Conservation (phyloP, 2,113 vertebrate species). For the Dinomys branickii region DNA sequence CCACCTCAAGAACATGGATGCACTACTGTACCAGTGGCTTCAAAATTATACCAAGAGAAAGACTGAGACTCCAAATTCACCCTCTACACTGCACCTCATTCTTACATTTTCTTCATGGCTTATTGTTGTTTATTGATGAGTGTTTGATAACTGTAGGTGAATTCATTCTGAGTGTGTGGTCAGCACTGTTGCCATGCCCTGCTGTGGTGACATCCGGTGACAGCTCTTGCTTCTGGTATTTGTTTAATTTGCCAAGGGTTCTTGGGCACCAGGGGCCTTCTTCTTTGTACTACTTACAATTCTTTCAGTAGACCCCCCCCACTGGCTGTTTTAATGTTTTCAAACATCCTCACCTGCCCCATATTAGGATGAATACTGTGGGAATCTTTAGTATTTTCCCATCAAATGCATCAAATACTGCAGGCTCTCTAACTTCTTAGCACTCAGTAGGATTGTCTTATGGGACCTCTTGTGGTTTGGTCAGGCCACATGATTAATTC, state of each 20-base stretch:
- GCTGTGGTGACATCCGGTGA: neutral
- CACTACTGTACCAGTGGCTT: neutral
- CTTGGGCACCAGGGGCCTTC: neutral
- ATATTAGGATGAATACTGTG: neutral
- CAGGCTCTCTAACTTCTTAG: neutral
- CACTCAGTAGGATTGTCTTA: neutral
- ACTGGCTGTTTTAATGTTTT: conserved; percentile 3
- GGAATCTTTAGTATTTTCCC: neutral
- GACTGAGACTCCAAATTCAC: neutral
- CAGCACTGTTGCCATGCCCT: neutral
- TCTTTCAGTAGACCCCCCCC: neutral
- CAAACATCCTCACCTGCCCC: neutral
- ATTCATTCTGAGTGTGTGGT: neutral
- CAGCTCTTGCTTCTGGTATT: neutral
- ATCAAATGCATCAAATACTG: conserved; percentile 5
- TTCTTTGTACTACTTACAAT: neutral
- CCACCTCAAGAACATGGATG: neutral
- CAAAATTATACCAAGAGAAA: conserved; percentile 9
- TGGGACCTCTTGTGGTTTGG: neutral
- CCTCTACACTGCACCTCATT: neutral
- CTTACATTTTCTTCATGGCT: neutral
- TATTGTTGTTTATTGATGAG: neutral
- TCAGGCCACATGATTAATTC: neutral
- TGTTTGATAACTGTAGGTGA: neutral
- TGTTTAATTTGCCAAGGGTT: conserved; percentile 15